Evolutionary conservation across 1,140 invertebrate genomes (phyloP).

Genomic region (Drosophila leontia): DNA sequence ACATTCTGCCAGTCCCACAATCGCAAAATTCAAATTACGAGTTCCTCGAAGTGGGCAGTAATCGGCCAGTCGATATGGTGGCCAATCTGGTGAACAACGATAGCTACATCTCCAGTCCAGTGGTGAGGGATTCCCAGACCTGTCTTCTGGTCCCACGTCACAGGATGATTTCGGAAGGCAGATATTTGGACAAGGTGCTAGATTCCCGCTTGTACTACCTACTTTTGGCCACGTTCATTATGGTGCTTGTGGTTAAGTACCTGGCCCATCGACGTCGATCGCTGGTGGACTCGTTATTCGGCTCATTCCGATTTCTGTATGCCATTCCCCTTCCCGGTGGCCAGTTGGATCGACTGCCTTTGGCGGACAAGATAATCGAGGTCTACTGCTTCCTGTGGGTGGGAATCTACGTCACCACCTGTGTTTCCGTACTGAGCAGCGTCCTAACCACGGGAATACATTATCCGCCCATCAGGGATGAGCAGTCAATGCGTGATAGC

Average conservation of each 20-base stretch:
- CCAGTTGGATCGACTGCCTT: not conserved
- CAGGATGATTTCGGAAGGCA: not conserved
- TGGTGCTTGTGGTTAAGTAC: slow-evolving; percentile 7
- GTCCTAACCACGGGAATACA: slow-evolving; percentile 10
- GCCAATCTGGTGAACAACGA: slow-evolving; percentile 9
- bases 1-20: not conserved
- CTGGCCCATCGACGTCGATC: not conserved
- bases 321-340: slow-evolving; percentile 2
- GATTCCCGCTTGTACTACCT: not conserved
- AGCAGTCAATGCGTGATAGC: slow-evolving; percentile 12
- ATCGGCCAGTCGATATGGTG: not conserved
- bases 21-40: not conserved
- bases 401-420: not conserved
- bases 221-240: not conserved
- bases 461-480: slow-evolving; percentile 19
- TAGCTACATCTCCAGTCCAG: not conserved
- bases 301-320: not conserved
- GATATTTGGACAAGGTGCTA: not conserved
- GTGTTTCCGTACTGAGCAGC: not conserved
- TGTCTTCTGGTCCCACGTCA: slow-evolving; percentile 16
- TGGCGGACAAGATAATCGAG: not conserved
- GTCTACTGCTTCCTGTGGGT: not conserved
- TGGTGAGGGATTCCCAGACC: not conserved
- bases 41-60: not conserved
- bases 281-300: not conserved